Percentiles rank a stretch among this genome's conserved stretches.
These are phyloP conservation scores for Catharus minimus DNA, from an alignment of 2,113 vertebrate species.

Conservation along the genomic window DNA sequence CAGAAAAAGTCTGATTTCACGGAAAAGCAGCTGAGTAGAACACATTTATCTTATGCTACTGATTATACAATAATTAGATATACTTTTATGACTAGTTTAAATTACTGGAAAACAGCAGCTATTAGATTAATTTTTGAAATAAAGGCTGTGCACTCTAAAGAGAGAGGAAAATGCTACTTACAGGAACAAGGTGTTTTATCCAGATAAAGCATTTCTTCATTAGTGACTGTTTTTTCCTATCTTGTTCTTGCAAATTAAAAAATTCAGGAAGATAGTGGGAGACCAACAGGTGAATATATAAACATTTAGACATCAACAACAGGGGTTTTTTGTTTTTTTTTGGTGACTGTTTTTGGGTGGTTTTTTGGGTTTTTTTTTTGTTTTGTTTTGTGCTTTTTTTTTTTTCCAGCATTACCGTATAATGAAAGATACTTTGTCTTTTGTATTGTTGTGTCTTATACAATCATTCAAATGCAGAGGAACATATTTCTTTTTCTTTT, in stretches of 20 bases:
- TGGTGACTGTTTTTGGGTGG: not conserved
- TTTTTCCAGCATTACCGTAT: not conserved
- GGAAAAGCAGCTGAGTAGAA: not conserved
- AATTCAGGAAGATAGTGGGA: constrained; percentile 10
- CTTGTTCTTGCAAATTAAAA: not conserved
- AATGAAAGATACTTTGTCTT: not conserved
- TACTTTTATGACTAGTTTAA: constrained; percentile 9
- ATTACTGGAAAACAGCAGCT: constrained; percentile 22
- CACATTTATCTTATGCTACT: constrained; percentile 19
- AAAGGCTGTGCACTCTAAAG: not conserved
- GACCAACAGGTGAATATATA: constrained; percentile 5
- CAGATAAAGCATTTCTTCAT: constrained; percentile 18
- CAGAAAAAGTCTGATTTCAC: constrained; percentile 30
- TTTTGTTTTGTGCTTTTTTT: not conserved
- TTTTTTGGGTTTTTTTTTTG: not conserved
- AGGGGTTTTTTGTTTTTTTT: not conserved
- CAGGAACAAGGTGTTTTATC: constrained; percentile 29
- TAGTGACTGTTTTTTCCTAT: constrained; percentile 1
- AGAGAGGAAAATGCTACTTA: constrained; percentile 16
- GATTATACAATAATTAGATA: constrained; percentile 36
- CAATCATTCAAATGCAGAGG: not conserved
- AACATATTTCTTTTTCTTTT: not conserved
- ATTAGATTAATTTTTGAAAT: constrained; percentile 24
- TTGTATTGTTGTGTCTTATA: not conserved
- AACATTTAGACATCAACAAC: not conserved